Evolutionary conservation across 1,140 invertebrate species (phyloP).

Genomic region (Camponotus pennsylvanicus): DNA sequence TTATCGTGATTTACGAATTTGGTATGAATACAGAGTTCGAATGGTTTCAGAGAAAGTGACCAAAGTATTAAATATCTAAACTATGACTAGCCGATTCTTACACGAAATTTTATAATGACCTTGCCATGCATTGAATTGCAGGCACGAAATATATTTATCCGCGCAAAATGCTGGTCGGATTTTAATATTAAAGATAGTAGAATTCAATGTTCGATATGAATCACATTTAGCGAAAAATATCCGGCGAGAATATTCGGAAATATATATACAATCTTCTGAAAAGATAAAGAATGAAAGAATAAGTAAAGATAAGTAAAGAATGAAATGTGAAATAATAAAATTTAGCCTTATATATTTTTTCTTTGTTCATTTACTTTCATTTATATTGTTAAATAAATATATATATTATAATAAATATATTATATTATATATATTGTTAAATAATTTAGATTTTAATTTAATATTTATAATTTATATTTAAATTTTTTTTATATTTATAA

Average conservation of each 20-base stretch:
- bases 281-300: no score
- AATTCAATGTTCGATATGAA: conserved; percentile 6
- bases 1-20: conserved; percentile 1
- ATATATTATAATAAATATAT: neutral
- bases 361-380: neutral
- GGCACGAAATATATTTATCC: neutral
- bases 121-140: neutral
- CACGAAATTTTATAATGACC: conserved; percentile 2
- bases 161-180: neutral
- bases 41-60: neutral
- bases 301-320: neutral
- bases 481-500: no score
- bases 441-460: neutral
- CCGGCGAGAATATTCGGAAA: neutral
- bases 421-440: neutral
- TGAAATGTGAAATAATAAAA: neutral
- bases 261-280: neutral
- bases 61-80: neutral
- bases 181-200: neutral
- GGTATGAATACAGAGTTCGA: conserved; percentile 1
- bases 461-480: neutral
- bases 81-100: neutral
- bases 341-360: neutral
- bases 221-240: neutral
- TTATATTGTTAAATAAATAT: no score